A percentile compares a stretch with the other conserved stretches of the same genome.
Evolutionary conservation across 1,140 invertebrate genomes (phyloP).

Genomic region (Leptinotarsa defecta): DNA sequence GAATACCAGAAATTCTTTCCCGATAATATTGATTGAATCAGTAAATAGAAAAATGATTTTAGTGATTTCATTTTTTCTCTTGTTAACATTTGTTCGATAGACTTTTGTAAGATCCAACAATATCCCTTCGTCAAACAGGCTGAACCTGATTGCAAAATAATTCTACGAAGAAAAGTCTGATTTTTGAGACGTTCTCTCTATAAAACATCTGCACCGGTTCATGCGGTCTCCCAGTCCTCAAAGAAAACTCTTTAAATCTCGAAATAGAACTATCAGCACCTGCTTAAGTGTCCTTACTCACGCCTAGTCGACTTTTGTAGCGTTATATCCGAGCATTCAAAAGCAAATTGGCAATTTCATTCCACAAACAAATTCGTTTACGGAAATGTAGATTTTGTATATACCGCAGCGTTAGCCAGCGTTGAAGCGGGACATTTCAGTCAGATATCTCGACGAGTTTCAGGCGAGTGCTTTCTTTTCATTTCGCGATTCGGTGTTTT

Average conservation of each 20-base stretch:
- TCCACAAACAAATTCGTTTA: conserved; percentile 47
- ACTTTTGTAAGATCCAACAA: no score
- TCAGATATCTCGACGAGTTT: conserved; percentile 5
- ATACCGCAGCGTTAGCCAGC: conserved; percentile 36
- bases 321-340: conserved; percentile 34
- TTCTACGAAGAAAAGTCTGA: no score
- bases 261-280: conserved; percentile 12
- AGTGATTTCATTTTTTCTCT: no score
- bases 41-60: no score
- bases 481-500: background rate
- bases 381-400: conserved; percentile 40
- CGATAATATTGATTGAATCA: no score
- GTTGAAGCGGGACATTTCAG: conserved; percentile 5
- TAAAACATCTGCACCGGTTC: background rate
- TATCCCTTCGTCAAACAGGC: background rate
- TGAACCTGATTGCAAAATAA: background rate
- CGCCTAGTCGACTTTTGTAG: conserved; percentile 14
- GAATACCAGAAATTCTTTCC: no score
- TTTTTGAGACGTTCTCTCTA: no score
- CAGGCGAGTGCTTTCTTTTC: background rate
- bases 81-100: no score
- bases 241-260: background rate
- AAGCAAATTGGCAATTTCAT: conserved; percentile 45
- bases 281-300: conserved; percentile 1
- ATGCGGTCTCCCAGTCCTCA: background rate